A percentile compares a stretch with the other conserved stretches of the same genome.
Conservation (phyloP, 2,113 vertebrate species). For the Corydoras sp. region DNA sequence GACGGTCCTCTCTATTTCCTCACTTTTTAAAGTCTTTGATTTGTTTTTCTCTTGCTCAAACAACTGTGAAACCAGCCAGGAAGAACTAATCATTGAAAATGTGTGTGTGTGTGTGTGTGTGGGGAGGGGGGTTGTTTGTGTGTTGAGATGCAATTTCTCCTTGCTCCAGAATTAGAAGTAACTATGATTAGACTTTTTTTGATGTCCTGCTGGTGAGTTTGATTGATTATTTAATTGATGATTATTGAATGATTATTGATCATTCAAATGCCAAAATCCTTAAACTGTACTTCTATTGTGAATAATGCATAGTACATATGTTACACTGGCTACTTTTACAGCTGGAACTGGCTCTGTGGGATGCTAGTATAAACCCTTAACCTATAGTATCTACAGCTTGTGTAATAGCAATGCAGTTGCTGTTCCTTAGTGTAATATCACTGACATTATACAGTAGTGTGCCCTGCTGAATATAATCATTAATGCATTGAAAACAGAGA, state of each 20-base stretch:
- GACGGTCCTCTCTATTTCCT: constrained; percentile 17
- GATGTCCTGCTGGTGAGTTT: no score
- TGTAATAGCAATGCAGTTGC: constrained; percentile 47
- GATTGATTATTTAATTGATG: no score
- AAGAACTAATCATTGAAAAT: constrained; percentile 20
- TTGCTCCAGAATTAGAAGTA: constrained; percentile 40
- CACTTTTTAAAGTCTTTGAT: constrained; percentile 9
- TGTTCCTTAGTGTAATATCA: constrained; percentile 48
- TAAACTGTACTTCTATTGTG: no score
- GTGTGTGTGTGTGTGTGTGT: constrained; percentile 12
- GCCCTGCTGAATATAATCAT: constrained; percentile 56
- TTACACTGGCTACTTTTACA: neutral
- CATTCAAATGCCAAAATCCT: no score
- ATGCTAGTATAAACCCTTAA: constrained; percentile 23
- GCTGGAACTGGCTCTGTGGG: neutral
- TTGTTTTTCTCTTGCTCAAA: constrained; percentile 16
- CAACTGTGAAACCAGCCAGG: constrained; percentile 61
- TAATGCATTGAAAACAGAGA: constrained; percentile 60
- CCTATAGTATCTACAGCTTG: constrained; percentile 24
- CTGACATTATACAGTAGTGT: constrained; percentile 45
- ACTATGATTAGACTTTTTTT: neutral
- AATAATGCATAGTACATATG: constrained; percentile 3
- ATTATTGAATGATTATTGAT: no score
- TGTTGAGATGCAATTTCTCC: constrained; percentile 41
- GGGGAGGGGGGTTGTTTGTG: neutral